These are phyloP conservation scores for Hyposoter didymator DNA, from an alignment of 2,888 invertebrate genomes.

Conservation along the genomic window DNA sequence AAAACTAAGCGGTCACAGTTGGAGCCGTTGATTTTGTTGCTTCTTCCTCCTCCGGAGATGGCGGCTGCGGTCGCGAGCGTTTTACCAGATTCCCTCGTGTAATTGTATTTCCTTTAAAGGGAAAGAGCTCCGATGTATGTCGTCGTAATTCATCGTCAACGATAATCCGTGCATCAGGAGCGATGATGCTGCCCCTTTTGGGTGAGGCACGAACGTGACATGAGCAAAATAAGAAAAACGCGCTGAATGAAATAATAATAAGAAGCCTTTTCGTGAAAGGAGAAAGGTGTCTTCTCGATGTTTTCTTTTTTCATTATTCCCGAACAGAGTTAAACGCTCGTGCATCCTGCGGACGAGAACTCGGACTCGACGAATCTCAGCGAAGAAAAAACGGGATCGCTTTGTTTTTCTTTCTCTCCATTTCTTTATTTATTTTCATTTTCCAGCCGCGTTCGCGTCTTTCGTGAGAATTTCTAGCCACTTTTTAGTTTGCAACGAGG, in stretches of 20 bases:
- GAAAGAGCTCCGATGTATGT: slow-evolving; percentile 14
- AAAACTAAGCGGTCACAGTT: slow-evolving; percentile 22
- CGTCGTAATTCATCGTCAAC: slow-evolving; percentile 39
- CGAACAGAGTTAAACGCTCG: slow-evolving; percentile 15
- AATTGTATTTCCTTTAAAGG: slow-evolving; percentile 52
- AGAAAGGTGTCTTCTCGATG: slow-evolving; percentile 38
- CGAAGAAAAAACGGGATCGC: slow-evolving; percentile 30
- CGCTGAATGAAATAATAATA: background rate
- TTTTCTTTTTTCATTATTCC: slow-evolving; percentile 62
- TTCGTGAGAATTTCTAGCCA: slow-evolving; percentile 14
- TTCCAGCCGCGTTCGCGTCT: background rate
- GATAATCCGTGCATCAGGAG: slow-evolving; percentile 8
- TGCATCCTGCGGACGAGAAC: slow-evolving; percentile 31
- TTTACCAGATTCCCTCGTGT: slow-evolving; percentile 40
- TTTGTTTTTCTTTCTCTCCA: slow-evolving; percentile 1
- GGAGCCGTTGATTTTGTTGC: slow-evolving; percentile 3
- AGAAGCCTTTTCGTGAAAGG: slow-evolving; percentile 27
- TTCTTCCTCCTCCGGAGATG: background rate
- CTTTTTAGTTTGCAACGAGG: slow-evolving; percentile 1
- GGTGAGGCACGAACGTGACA: slow-evolving; percentile 15
- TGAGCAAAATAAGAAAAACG: background rate
- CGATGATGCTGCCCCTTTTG: slow-evolving; percentile 35
- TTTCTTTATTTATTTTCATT: background rate
- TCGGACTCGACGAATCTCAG: slow-evolving; percentile 7
- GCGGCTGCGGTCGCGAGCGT: slow-evolving; percentile 18